phyloP scores from a whole-genome alignment of 2,797 vertebrate genomes.

The Tragopan temminckii region DNA sequence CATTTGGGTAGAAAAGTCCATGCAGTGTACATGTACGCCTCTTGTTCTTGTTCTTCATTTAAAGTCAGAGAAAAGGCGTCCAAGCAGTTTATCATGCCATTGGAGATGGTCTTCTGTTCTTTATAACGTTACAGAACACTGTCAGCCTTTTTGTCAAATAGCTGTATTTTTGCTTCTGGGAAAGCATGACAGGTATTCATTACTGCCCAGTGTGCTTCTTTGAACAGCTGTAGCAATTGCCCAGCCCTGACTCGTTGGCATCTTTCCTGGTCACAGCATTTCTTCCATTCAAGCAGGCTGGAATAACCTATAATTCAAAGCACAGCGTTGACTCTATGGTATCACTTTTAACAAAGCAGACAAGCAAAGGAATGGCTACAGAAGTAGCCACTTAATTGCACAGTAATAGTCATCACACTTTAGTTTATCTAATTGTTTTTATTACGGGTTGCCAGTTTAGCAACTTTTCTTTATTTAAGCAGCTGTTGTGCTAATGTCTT shows the following conservation, averaged over 20 bases:
- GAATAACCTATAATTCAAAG: background rate
- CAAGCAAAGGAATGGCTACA: conserved; percentile 15
- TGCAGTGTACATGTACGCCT: background rate
- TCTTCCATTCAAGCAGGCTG: conserved; percentile 12
- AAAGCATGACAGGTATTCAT: conserved; percentile 10
- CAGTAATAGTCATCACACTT: background rate
- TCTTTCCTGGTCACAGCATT: conserved; percentile 19
- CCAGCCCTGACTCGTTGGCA: conserved; percentile 28
- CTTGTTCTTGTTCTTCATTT: background rate
- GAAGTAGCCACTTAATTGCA: conserved; percentile 20
- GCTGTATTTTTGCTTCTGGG: background rate
- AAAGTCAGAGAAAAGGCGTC: background rate
- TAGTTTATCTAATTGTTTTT: conserved; percentile 21
- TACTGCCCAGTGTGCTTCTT: background rate
- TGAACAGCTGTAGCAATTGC: background rate
- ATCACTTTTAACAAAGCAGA: conserved; percentile 23
- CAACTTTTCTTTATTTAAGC: conserved; percentile 35
- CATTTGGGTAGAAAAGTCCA: background rate
- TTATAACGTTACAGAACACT: background rate
- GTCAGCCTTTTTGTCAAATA: background rate
- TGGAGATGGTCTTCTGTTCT: background rate
- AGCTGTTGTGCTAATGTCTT: conserved; percentile 32
- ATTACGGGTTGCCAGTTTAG: background rate
- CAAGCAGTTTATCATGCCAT: background rate
- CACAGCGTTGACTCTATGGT: background rate